Evolutionary conservation across 1,140 invertebrate species (phyloP).

Genomic region (Parasteatoda tepidariorum): DNA sequence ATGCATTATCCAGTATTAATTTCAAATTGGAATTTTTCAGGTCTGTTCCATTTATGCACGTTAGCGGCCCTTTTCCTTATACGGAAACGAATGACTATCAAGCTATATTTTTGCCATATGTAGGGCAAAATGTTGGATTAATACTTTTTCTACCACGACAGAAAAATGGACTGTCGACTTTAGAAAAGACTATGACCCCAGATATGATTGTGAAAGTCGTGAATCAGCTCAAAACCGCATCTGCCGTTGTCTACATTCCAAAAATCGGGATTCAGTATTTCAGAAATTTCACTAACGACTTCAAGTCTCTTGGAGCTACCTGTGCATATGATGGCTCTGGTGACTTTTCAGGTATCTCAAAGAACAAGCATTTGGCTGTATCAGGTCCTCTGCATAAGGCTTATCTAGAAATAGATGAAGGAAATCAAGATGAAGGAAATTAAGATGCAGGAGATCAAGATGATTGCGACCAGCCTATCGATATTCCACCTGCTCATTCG

Average conservation of each 20-base stretch:
- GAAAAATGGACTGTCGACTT: constrained; percentile 22
- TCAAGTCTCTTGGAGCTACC: constrained; percentile 62
- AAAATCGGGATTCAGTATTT: constrained; percentile 64
- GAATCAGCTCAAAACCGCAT: not conserved
- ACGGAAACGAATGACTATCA: constrained; percentile 73
- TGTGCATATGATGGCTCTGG: constrained; percentile 62
- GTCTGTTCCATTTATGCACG: constrained; percentile 82
- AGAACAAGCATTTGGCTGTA: constrained; percentile 58
- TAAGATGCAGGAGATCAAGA: constrained; percentile 70
- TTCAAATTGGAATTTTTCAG: no score
- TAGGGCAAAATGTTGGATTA: constrained; percentile 68
- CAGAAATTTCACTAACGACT: constrained; percentile 50
- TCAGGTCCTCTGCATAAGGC: constrained; percentile 71
- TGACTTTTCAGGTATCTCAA: constrained; percentile 63
- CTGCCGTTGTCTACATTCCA: constrained; percentile 63
- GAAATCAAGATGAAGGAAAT: constrained; percentile 80
- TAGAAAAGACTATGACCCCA: constrained; percentile 41
- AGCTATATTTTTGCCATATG: constrained; percentile 80
- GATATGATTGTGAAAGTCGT: constrained; percentile 17
- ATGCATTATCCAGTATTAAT: no score
- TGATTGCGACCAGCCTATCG: constrained; percentile 65
- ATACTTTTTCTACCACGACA: constrained; percentile 65
- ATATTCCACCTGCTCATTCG: constrained; percentile 69
- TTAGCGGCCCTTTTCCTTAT: constrained; percentile 82
- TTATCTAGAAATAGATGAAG: constrained; percentile 76